Evolutionary conservation across 2,888 invertebrate genomes (phyloP), one percentile per base, ranked within the genome.

Genomic region (Lamellibrachia columna): DNA sequence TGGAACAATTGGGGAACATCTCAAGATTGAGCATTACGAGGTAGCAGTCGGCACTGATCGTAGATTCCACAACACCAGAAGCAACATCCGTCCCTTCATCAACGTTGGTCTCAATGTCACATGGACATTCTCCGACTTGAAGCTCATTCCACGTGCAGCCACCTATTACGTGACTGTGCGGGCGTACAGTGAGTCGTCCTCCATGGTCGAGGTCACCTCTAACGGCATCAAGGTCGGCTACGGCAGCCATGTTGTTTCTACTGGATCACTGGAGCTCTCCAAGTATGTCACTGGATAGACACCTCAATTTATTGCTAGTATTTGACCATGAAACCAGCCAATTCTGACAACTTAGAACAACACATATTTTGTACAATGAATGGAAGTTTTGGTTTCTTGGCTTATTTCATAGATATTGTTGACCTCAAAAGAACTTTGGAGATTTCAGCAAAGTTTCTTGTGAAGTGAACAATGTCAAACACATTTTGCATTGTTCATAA

Each of bases 11-110:
- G 94, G 93, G 52, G 90, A 92, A 2, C 93, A 94, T 90, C 95
- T 95, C 75, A 93, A 93, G 90, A 93, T 95, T 3, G 92, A 93
- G 4, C 94, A 93, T 92, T 95, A 95, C 91, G 94, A 95, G 92
- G 94, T 95, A 58, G 95, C 94, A 52, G 55, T 95, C 0, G 95
- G 95, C 53, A 95, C 94, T 52, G 95, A 95, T 92, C 93, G 95
- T 92, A 93, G 95, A 55, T 95, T 94, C 92, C 93, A 93, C 28
- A 93, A 94, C 9, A 94, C 95, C 22, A 93, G 94, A 52, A 93
- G 94, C 90, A 94, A 95, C 91, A 93, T 95, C 53, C 94, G 94
- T 6, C 95, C 95, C n/a, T 95, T 94, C 92, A 94, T 94, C n/a
- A 94, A 94, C 92, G 95, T 95, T 2, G 94, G 94, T 40, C 92